Base-by-base conservation (phyloP, 2,113 vertebrate species). In the Dipodomys spectabilis region DNA sequence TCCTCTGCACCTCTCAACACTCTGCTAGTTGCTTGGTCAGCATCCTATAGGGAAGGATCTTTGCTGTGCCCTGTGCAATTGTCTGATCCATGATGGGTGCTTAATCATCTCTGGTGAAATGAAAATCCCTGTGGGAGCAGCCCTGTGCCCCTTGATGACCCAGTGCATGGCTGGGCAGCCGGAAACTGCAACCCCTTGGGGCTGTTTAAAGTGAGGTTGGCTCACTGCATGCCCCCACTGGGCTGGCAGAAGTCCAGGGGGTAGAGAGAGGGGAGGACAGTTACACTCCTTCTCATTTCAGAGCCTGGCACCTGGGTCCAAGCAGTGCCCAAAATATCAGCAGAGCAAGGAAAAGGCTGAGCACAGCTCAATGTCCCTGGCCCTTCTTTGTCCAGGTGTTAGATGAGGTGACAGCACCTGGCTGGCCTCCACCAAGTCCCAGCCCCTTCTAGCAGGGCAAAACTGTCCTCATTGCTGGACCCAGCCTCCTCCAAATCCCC, bases 161-260 rank as follows among this genome's bases (percentile, higher is more conserved):
- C 73, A 75, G 49, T 5, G 18, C 28, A 8, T 0, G 11, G 62
- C 22, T 32, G 78, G 62, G 44, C 15, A 86, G 0, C 49, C 75
- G 77, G 25, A 78, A 39, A 49, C 82, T 13, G 15, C n/a, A 62
- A 82, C 53, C 71, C n/a, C 3, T 1, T 2, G 74, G 45, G 22
- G 69, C 75, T 77, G 49, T 28, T 60, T 30, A 10, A 57, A 60
- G 82, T 1, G 0, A 84, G 9, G 0, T 69, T 67, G 82, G 74
- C 30, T 92, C 25, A 32, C 90, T 6, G 13, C 19, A 6, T 53
- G 57, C 78, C 88, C 89, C 84, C 65, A 95, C 87, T 84, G 86
- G 86, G 81, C 93, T 97, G 94, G 94, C 91, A 91, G 65, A 35
- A 81, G 49, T 35, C 84, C 93, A 95, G 60, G 60, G 89, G 92